These are phyloP conservation scores for Torymus tubicola DNA, from an alignment of 2,888 invertebrate species.

Conservation along the genomic window DNA sequence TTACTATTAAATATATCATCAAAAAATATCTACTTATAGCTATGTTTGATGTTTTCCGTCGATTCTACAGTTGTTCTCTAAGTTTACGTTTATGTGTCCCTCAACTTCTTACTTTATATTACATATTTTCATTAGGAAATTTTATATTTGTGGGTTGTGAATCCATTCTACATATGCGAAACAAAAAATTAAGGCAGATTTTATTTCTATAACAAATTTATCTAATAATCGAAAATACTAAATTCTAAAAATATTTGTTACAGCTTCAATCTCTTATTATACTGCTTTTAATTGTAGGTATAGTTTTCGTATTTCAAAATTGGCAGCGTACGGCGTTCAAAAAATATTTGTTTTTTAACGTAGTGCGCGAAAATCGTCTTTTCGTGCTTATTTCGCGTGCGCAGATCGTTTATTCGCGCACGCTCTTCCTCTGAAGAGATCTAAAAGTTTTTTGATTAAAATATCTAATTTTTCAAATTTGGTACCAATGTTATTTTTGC, in stretches of 20 bases:
- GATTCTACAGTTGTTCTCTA: slow-evolving; percentile 56
- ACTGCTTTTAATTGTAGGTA: neutral
- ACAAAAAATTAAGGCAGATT: slow-evolving; percentile 13
- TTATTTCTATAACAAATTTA: slow-evolving; percentile 11
- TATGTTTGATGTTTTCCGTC: slow-evolving; percentile 43
- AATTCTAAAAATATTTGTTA: slow-evolving; percentile 10
- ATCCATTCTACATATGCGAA: slow-evolving; percentile 33
- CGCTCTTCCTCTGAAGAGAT: no score
- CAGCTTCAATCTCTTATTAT: neutral
- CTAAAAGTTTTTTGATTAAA: slow-evolving; percentile 7
- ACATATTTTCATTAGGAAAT: slow-evolving; percentile 41
- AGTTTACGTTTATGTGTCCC: slow-evolving; percentile 37
- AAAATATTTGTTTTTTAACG: no score
- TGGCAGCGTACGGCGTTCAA: slow-evolving; percentile 9
- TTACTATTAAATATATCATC: slow-evolving; percentile 73
- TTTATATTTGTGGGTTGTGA: slow-evolving; percentile 3
- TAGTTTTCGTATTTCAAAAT: slow-evolving; percentile 9
- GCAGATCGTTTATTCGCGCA: no score
- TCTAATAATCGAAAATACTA: slow-evolving; percentile 17
- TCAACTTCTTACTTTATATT: slow-evolving; percentile 46
- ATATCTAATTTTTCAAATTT: neutral
- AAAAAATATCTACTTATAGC: slow-evolving; percentile 71
- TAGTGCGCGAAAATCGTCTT: no score
- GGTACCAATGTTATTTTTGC: neutral
- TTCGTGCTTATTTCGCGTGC: no score